Evolutionary conservation across 1,140 invertebrate genomes (phyloP), one percentile per base, ranked within the genome.

Genomic region (Cherax quadricarinatus): DNA sequence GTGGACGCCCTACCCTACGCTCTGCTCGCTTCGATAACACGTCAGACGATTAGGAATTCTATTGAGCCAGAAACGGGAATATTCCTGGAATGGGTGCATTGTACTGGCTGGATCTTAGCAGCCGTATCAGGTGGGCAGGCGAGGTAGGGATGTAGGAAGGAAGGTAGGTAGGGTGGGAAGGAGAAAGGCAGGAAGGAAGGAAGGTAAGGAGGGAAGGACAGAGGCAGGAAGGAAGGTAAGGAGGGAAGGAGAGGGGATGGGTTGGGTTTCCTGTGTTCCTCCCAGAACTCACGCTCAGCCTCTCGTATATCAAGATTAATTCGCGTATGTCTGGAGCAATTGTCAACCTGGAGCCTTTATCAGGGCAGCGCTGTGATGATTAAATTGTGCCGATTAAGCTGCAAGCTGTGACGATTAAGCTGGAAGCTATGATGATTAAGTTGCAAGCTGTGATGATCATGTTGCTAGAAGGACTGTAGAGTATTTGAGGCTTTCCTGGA

Each of bases 61-160:
- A 66, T 66, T 66, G 62, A 66, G 62, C 62, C 62, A 66, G 62
- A 66, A 66, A 66, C 62, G 62, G 62, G 62, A 66, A 66, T 66
- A 66, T 66, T 66, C 62, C 62, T 66, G 62, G 62, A 66, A 66
- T 66, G 12, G 62, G 62, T 9, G 62, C 62, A 66, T 66, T 66
- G 62, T 66, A 66, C 62, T 18, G 62, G 10, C 14, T 66, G 62
- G 62, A 66, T 66, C 62, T 66, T 66, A 66, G 62, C 62, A 10
- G 62, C 16, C 62, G 62, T 66, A 66, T 66, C 62, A 66, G 62
- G 62, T 66, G 62, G 62, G 62, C 62, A 66, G 62, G 62, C 62
- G 62, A 66, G 62, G 62, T 10, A 66, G 62, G 62, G 62, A 66
- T 10, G 16, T 4, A 16, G 12, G 53, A 14, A 57, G 53, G 6